These are phyloP conservation scores for Ailurus styani DNA, from an alignment of 2,113 vertebrate genomes.

Conservation along the genomic window DNA sequence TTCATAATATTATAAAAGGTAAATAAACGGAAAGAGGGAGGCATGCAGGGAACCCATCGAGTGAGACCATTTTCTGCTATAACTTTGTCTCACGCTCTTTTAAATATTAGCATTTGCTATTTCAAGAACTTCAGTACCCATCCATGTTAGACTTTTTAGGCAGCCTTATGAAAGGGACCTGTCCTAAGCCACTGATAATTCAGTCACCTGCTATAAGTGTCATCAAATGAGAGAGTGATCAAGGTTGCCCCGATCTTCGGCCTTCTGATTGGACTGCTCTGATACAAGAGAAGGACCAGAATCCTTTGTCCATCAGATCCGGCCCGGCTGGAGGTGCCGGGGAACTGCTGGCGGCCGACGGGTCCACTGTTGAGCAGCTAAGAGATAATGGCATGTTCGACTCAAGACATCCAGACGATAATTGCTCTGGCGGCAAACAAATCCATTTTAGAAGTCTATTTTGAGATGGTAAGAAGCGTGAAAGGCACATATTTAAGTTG, in stretches of 20 bases:
- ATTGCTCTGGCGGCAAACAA: background rate
- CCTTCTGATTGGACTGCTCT: background rate
- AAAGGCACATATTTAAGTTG: background rate
- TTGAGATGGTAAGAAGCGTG: background rate
- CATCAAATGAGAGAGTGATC: background rate
- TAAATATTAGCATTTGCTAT: background rate
- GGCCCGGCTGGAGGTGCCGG: too few relatives aligned
- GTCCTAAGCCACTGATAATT: background rate
- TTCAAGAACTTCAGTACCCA: background rate
- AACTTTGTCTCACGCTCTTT: background rate
- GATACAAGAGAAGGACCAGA: background rate
- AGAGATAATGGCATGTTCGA: background rate
- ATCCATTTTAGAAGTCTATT: background rate
- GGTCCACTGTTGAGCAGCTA: background rate
- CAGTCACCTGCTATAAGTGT: background rate
- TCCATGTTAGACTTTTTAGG: background rate
- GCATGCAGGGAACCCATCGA: rapidly evolving
- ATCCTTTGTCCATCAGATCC: background rate
- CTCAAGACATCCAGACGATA: background rate
- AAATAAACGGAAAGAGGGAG: background rate
- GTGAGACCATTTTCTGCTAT: background rate
- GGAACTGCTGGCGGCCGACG: background rate
- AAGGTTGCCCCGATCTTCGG: background rate
- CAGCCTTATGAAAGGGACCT: background rate
- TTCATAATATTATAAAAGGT: background rate